Base-by-base conservation (phyloP, 2,888 invertebrate genomes). In the Pristionchus fissidentatus region DNA sequence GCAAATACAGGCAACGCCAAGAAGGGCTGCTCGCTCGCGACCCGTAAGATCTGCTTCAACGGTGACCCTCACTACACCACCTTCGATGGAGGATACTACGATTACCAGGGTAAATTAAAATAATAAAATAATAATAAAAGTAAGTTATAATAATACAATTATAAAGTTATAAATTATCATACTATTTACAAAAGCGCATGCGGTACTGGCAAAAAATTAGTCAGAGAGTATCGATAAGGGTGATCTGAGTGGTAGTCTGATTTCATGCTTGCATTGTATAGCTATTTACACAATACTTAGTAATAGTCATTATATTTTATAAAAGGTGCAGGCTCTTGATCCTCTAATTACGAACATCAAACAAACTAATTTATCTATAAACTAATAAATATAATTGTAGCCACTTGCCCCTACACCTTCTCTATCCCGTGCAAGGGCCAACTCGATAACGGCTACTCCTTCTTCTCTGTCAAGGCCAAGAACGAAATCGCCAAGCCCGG, bases 1-100 rank as follows among this genome's bases (percentile, higher is more conserved):
- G 26, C 29, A 41, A 29, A 73, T 85, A 15, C 82, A 86, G 88
- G 86, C 22, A 73, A 85, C 73, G 84, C 85, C 3, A 38, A 49
- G 32, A 62, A 66, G 32, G 85, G 85, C 2, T 87, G 87, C 82
- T 52, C 26, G 5, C 46, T 70, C 0, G 35, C 52, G 52, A 66
- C 80, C 38, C 62, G 78, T n/a, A 66, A 84, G 49, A 77, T 88
- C 22, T 90, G 90, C 84, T 85, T 87, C 83, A 86, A 85, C 73
- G 92, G 92, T 49, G 92, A 92, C 78, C 92, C 92, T 7, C 92
- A 92, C 84, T 92, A 90, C 87, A 85, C 85, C 26, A 92, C 92
- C 19, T 92, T 88, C 84, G 92, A 92, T 83, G 90, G 90, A 4
- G 87, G 90, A 73, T 87, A 86, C 84, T 91, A 87, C 79, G 89